Conservation (phyloP, 2,113 vertebrate species). For the Macrotis lagotis region DNA sequence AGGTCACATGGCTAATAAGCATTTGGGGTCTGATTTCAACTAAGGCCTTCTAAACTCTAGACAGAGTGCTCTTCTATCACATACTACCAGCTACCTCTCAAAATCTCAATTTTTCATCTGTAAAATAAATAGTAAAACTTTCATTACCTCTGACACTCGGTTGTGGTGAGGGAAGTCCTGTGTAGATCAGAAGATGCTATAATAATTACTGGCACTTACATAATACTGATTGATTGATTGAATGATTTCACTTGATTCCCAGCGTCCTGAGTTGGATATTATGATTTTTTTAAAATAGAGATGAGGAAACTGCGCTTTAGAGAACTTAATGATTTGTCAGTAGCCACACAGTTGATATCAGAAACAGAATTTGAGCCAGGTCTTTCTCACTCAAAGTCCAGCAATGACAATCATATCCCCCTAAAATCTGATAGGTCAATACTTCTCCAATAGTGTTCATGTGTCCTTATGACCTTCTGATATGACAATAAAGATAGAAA, state of each 20-base stretch:
- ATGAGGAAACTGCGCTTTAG: neutral
- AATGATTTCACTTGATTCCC: neutral
- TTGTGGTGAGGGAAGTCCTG: neutral
- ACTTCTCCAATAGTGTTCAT: conserved; percentile 28
- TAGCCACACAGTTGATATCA: neutral
- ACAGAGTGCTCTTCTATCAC: neutral
- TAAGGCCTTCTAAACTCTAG: neutral
- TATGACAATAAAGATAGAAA: conserved; percentile 55
- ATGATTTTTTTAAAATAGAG: neutral
- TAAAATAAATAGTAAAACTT: neutral
- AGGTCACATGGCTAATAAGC: neutral
- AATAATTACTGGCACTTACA: neutral
- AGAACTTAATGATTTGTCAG: neutral
- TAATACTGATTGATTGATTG: neutral
- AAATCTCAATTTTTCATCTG: neutral
- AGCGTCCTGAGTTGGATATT: neutral
- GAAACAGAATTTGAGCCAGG: neutral
- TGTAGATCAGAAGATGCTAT: neutral
- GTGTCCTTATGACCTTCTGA: conserved; percentile 54
- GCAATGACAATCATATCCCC: conserved; percentile 48
- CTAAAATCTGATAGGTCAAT: conserved; percentile 67
- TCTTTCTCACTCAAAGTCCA: neutral
- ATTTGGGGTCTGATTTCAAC: neutral
- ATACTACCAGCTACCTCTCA: neutral
- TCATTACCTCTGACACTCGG: neutral